phyloP scores from a whole-genome alignment of 2,797 vertebrate genomes.

The Gallinago solitaria region DNA sequence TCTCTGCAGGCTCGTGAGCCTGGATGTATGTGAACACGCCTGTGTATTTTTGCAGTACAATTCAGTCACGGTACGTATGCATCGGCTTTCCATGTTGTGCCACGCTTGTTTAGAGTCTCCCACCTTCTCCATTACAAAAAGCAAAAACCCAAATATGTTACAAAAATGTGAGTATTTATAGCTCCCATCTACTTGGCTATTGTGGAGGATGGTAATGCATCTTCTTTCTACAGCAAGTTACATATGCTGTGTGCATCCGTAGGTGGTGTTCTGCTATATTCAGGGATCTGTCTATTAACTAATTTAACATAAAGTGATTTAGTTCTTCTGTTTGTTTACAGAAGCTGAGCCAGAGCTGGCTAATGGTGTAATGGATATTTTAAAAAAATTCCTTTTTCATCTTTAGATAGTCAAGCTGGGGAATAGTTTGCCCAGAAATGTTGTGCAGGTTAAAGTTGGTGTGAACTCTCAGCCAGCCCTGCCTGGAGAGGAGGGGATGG shows the following conservation, averaged over 20 bases:
- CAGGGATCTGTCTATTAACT: slow-evolving; percentile 50
- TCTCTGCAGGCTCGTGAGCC: neutral
- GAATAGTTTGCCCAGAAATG: neutral
- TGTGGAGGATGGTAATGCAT: slow-evolving; percentile 22
- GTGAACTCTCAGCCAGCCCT: neutral
- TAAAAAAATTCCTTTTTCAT: neutral
- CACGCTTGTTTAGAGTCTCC: neutral
- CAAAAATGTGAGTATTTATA: neutral
- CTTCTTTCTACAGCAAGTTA: neutral
- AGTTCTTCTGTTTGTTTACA: slow-evolving; percentile 33
- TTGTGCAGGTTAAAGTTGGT: neutral
- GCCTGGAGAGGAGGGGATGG: neutral
- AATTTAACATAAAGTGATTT: neutral
- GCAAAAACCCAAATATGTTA: neutral
- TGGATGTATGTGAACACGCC: neutral
- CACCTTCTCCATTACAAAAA: neutral
- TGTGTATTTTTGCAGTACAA: neutral
- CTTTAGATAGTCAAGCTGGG: neutral
- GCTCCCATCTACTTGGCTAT: neutral
- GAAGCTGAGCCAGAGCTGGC: neutral
- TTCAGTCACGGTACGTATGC: neutral
- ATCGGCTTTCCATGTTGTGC: neutral
- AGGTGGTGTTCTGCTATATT: slow-evolving; percentile 29
- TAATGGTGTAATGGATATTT: neutral
- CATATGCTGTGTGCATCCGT: slow-evolving; percentile 22